Evolutionary conservation across 2,113 vertebrate species (phyloP), one percentile per base, ranked within the genome.

Genomic region (Thinocorus orbignyianus): DNA sequence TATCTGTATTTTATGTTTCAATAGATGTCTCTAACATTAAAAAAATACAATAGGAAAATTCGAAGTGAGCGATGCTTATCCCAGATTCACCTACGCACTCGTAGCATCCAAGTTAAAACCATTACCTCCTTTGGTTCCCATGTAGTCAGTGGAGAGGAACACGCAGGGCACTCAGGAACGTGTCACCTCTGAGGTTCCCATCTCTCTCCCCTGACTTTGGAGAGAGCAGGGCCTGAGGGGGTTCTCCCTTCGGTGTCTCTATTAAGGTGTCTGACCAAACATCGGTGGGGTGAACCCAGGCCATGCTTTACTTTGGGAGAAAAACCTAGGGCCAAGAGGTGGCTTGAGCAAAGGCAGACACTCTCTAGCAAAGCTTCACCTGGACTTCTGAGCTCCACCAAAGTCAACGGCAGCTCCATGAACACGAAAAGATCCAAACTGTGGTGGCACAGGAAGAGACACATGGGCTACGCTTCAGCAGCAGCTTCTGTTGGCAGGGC

Each of bases 1-100:
- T 60, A 84, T 52, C 84, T 89, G 73, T 65, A 92, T 89, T 93
- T 95, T 68, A 84, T 83, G 44, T 61, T 90, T 88, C 76, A 81
- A 52, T 78, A 84, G 76, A 61, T 35, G n/a, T 68, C 26, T 90
- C 90, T 81, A 88, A 65, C 46, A 39, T 66, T 18, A 30, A 82
- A 83, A 62, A 68, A 81, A 18, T 42, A 69, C 35, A 79, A 49
- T 15, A 69, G 83, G 72, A 89, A 93, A 74, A 86, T 58, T 72
- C 44, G 41, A 73, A 69, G 48, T 7, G 35, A 81, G 39, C 35
- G 64, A 81, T 83, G 33, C 17, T 80, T 90, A 85, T 78, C 46
- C 71, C 68, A 83, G 60, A 65, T 54, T 92, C 23, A 68, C 78
- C 26, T 71, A 46, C 11, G 23, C 5, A 22, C 51, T 54, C 64